Evolutionary conservation across 2,113 vertebrate genomes (phyloP).

Genomic region (Beaufortia kweichowensis): DNA sequence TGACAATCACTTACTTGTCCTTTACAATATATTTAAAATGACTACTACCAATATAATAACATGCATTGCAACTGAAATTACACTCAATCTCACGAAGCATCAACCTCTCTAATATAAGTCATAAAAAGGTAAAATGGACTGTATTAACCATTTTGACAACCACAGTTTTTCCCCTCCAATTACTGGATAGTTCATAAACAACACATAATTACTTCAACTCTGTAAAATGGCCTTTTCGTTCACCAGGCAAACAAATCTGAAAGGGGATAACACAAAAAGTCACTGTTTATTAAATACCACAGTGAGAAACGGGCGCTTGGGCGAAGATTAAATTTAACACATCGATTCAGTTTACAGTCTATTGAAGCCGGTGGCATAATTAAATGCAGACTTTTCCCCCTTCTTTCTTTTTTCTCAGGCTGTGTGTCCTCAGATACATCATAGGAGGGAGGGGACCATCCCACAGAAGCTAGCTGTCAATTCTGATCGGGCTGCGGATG

Average conservation of each 20-base stretch:
- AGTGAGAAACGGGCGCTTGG: slow-evolving; percentile 24
- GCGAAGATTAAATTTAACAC: slow-evolving; percentile 53
- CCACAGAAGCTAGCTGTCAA: slow-evolving; percentile 58
- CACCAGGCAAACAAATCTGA: slow-evolving; percentile 15
- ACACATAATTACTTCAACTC: slow-evolving; percentile 46
- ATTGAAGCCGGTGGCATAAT: slow-evolving; percentile 61
- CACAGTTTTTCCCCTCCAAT: neutral
- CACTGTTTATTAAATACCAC: slow-evolving; percentile 44
- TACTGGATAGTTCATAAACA: slow-evolving; percentile 6
- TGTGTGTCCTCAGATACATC: slow-evolving; percentile 43
- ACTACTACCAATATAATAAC: no score
- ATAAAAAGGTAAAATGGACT: no score
- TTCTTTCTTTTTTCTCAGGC: slow-evolving; percentile 3
- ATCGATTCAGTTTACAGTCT: slow-evolving; percentile 56
- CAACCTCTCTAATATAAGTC: no score
- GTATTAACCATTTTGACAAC: no score
- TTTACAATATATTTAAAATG: neutral
- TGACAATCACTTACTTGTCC: neutral
- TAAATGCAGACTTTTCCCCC: slow-evolving; percentile 58
- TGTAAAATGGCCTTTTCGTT: slow-evolving; percentile 43
- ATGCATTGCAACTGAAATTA: no score
- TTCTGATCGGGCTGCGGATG: slow-evolving; percentile 56
- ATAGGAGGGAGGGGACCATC: slow-evolving; percentile 47
- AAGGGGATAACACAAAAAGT: slow-evolving; percentile 46
- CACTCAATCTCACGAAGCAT: no score